These are phyloP conservation scores for Neoaliturus tenellus DNA, from an alignment of 2,888 invertebrate species.

Conservation along the genomic window DNA sequence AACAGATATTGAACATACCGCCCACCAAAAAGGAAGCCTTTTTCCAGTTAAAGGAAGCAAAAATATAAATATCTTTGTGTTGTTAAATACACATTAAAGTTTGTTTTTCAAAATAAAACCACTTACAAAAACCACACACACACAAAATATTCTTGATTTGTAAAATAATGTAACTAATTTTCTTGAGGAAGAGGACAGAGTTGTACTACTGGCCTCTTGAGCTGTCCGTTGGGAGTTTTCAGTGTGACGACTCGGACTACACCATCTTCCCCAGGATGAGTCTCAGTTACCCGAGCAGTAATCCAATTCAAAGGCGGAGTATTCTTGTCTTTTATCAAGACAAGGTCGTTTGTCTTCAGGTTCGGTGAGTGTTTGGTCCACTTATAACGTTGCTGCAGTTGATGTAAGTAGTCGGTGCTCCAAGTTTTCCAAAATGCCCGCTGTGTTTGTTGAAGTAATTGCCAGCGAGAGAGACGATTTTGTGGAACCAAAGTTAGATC, in stretches of 20 bases:
- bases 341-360: slow-evolving; percentile 64
- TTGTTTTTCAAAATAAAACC: too few species aligned
- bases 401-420: slow-evolving; percentile 66
- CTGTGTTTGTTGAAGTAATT: slow-evolving; percentile 63
- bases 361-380: slow-evolving; percentile 62
- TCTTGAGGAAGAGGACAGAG: slow-evolving; percentile 7
- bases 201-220: slow-evolving; percentile 61
- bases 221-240: slow-evolving; percentile 60
- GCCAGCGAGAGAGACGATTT: slow-evolving; percentile 65
- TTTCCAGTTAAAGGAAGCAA: too few species aligned
- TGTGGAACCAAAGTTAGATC: neutral
- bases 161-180: too few species aligned
- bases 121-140: too few species aligned
- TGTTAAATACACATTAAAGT: too few species aligned
- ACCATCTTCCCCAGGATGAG: slow-evolving; percentile 66
- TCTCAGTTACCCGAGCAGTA: slow-evolving; percentile 64
- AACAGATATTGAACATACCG: too few species aligned
- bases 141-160: too few species aligned
- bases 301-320: slow-evolving; percentile 66
- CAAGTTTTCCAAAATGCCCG: slow-evolving; percentile 66
- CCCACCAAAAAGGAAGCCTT: too few species aligned
- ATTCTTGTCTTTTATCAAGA: slow-evolving; percentile 66
- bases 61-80: too few species aligned
- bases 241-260: slow-evolving; percentile 66
- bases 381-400: slow-evolving; percentile 66